Evolutionary conservation across 2,113 vertebrate species (phyloP).

Genomic region (Choloepus hoffmanni): DNA sequence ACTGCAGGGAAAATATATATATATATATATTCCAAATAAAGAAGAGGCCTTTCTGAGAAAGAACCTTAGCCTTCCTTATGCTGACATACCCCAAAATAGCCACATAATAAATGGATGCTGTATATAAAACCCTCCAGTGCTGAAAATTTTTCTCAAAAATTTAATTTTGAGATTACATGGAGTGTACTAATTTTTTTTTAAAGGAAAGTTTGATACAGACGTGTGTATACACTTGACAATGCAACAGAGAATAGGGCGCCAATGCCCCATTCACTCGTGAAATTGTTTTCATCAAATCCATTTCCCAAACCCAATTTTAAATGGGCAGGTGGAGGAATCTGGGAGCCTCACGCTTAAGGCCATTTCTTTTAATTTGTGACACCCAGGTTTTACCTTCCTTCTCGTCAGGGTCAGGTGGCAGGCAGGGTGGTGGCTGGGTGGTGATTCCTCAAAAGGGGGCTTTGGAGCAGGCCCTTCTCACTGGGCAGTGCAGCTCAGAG

Average conservation of each 20-base stretch:
- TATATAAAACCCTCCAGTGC: constrained; percentile 16
- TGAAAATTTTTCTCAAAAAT: constrained; percentile 55
- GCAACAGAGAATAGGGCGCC: background rate
- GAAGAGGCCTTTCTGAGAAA: background rate
- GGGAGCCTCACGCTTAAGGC: background rate
- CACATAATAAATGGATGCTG: background rate
- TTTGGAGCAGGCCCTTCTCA: background rate
- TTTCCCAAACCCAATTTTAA: background rate
- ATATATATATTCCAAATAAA: background rate
- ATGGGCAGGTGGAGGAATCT: background rate
- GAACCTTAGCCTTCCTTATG: background rate
- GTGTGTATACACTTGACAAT: background rate
- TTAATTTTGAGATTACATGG: background rate
- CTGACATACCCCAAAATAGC: background rate
- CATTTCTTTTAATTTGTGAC: background rate
- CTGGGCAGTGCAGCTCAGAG: background rate
- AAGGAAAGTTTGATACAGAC: background rate
- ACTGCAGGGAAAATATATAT: background rate
- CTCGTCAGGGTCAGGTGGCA: background rate
- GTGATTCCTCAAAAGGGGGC: background rate
- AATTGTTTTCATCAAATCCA: background rate
- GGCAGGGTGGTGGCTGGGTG: background rate
- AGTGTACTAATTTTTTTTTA: background rate
- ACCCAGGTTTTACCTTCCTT: background rate
- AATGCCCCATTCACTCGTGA: background rate